Conservation (phyloP, 2,113 vertebrate species). For the Ictidomys tridecemlineatus region DNA sequence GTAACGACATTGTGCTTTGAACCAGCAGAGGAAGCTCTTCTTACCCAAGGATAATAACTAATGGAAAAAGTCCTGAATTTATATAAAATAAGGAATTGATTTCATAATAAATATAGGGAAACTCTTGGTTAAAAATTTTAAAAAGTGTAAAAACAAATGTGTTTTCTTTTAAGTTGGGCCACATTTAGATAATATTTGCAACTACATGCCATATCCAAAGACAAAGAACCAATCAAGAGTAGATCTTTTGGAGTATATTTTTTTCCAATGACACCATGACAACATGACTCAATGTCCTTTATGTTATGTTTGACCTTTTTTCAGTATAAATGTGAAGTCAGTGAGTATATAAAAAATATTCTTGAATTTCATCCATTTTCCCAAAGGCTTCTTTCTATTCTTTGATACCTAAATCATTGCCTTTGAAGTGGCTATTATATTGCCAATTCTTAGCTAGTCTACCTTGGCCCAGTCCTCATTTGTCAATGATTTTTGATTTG, state of each 20-base stretch:
- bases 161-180: background rate
- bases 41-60: background rate
- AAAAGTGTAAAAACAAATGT: slow-evolving; percentile 10
- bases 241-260: background rate
- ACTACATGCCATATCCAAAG: background rate
- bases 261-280: slow-evolving; percentile 41
- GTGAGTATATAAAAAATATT: slow-evolving; percentile 30
- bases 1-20: slow-evolving; percentile 27
- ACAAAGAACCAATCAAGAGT: slow-evolving; percentile 2
- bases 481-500: slow-evolving; percentile 27
- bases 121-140: slow-evolving; percentile 29
- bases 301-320: slow-evolving; percentile 53
- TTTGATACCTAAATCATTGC: slow-evolving; percentile 4
- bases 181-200: background rate
- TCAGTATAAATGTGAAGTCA: slow-evolving; percentile 19
- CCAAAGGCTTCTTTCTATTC: slow-evolving; percentile 5
- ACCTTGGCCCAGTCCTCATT: slow-evolving; percentile 1
- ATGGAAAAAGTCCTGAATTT: background rate
- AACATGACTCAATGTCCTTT: slow-evolving; percentile 10
- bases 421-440: slow-evolving; percentile 21
- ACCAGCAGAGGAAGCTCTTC: background rate
- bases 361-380: slow-evolving; percentile 6
- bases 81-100: slow-evolving; percentile 1
- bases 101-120: slow-evolving; percentile 14
- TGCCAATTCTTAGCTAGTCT: slow-evolving; percentile 11